Evolutionary conservation across 2,797 vertebrate species (phyloP).

Genomic region (Lemur catta): DNA sequence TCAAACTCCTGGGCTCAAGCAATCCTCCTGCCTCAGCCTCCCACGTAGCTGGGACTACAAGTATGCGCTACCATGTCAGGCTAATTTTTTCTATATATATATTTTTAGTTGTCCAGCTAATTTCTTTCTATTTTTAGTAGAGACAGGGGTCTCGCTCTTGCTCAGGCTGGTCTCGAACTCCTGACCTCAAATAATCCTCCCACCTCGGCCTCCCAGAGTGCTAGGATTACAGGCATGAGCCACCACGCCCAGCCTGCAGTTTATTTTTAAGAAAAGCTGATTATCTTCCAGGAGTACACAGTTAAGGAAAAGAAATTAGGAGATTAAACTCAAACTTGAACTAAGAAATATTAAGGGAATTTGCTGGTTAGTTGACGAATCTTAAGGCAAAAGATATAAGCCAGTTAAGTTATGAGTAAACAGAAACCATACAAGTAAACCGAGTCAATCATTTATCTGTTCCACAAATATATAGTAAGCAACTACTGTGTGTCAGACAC

Average conservation of each 20-base stretch:
- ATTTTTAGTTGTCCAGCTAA: too few relatives aligned
- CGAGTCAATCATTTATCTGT: background rate
- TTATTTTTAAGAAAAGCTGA: slow-evolving; percentile 24
- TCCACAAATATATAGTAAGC: background rate
- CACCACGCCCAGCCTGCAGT: background rate
- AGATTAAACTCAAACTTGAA: background rate
- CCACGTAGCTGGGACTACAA: too few relatives aligned
- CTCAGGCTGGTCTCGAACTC: too few relatives aligned
- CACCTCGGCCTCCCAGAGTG: too few relatives aligned
- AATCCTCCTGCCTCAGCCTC: too few relatives aligned
- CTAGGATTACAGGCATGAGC: too few relatives aligned
- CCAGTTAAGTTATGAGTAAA: background rate
- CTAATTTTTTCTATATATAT: too few relatives aligned
- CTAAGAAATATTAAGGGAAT: slow-evolving; percentile 31
- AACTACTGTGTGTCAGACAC: background rate
- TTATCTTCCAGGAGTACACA: slow-evolving; percentile 7
- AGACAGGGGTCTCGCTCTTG: too few relatives aligned
- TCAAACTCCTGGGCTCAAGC: too few relatives aligned
- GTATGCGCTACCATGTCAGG: too few relatives aligned
- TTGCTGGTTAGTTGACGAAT: background rate
- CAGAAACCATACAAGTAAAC: background rate
- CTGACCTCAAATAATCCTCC: too few relatives aligned
- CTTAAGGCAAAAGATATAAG: background rate
- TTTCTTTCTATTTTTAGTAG: too few relatives aligned
- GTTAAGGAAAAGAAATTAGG: background rate